Evolutionary conservation across 2,797 vertebrate species (phyloP).

Genomic region (Tympanoctomys barrerae): DNA sequence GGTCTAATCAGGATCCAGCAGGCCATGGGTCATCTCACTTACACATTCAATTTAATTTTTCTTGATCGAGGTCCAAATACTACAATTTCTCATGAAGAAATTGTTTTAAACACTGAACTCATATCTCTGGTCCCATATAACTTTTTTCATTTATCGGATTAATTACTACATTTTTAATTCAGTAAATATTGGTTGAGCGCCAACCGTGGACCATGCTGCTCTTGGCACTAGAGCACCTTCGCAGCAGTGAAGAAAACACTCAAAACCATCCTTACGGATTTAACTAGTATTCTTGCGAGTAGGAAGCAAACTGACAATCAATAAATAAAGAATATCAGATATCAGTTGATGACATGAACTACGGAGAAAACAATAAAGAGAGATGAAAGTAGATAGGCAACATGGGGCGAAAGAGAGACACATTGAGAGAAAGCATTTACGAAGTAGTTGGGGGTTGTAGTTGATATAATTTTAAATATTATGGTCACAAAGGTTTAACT

Average conservation of each 20-base stretch:
- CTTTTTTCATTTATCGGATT: constrained; percentile 14
- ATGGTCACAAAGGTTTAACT: neutral
- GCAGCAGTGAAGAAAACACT: neutral
- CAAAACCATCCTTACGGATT: constrained; percentile 2
- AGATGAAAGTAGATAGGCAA: neutral
- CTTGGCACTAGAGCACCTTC: neutral
- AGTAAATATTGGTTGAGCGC: constrained; percentile 5
- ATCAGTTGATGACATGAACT: neutral
- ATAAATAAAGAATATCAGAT: neutral
- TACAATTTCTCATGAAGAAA: constrained; percentile 71
- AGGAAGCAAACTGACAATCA: neutral
- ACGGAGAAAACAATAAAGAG: neutral
- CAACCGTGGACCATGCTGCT: neutral
- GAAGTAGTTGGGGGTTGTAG: too few relatives aligned
- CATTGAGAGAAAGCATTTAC: neutral
- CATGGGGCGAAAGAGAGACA: neutral
- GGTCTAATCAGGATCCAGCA: too few relatives aligned
- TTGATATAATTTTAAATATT: neutral
- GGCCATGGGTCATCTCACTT: too few relatives aligned
- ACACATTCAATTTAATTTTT: constrained; percentile 51
- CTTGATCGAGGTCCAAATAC: constrained; percentile 80
- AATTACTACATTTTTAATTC: constrained; percentile 25
- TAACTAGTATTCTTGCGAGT: neutral
- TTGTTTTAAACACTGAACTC: constrained; percentile 34
- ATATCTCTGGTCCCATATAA: constrained; percentile 38